Evolutionary conservation across 2,888 invertebrate species (phyloP), one percentile per base, ranked within the genome.

Genomic region (Lasiommata megera): DNA sequence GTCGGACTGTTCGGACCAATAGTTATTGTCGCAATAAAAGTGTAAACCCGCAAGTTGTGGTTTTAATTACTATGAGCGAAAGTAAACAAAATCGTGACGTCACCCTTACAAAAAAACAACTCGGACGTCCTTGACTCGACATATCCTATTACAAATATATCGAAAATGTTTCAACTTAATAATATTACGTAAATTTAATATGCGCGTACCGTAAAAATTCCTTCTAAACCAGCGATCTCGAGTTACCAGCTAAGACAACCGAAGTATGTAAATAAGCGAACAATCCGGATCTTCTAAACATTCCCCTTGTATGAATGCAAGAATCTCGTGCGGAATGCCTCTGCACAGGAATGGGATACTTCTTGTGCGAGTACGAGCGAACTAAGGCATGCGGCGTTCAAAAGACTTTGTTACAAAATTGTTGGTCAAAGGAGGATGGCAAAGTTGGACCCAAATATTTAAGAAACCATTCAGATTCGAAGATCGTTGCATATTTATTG

Each of bases 301-400:
- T 43, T 41, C 40, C 34, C 8, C 52, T 47, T 37, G 37, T 23
- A 54, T 43, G 48, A 56, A 38, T 41, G 51, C 38, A 60, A 60
- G 52, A 60, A 53, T 56, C 31, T 18, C 28, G 31, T 9, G 8
- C 14, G 48, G 56, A 44, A 60, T 60, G 36, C 31, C 36, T 47
- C 18, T 43, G n/a, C 23, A 1, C 34, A 9, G 31, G 8, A 9
- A n/a, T n/a, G 23, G 43, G 18, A 23, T 18, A 18, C 43, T 43
- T 23, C 23, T 43, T 43, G 23, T 41, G 17, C 16, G n/a, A n/a
- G n/a, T n/a, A n/a, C n/a, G 5, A 23, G 23, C 43, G n/a, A 23
- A 8, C 16, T 12, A 11, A 9, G 34, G 11, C 31, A 28, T 46
- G 29, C 16, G 16, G 29, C 11, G 23, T 29, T 29, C 18, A 17